Evolutionary conservation across 2,888 invertebrate species (phyloP).

Genomic region (Metacarcinus magister): DNA sequence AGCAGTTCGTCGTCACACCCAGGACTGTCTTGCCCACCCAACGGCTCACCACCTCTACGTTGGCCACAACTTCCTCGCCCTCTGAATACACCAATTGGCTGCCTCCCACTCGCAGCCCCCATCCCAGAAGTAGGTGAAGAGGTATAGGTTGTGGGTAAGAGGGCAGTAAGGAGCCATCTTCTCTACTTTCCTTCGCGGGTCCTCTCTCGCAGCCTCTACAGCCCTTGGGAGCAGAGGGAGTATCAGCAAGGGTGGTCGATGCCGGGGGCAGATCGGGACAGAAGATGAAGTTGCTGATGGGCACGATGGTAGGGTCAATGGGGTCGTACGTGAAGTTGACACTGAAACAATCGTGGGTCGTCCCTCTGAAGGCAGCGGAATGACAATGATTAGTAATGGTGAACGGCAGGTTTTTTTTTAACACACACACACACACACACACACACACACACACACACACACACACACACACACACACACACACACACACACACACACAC

Average conservation of each 20-base stretch:
- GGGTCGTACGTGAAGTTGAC: slow-evolving; percentile 69
- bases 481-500: background rate
- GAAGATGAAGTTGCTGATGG: slow-evolving; percentile 8
- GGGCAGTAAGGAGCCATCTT: background rate
- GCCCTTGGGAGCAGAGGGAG: background rate
- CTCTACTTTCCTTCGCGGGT: background rate
- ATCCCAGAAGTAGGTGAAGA: background rate
- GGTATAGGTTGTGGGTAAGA: background rate
- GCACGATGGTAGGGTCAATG: slow-evolving; percentile 28
- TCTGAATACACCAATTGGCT: background rate
- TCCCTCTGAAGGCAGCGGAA: slow-evolving; percentile 33
- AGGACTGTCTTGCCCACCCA: slow-evolving; percentile 62
- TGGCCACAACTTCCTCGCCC: background rate
- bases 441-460: no score
- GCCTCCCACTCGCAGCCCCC: background rate
- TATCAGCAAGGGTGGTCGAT: background rate
- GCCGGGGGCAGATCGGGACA: slow-evolving; percentile 39
- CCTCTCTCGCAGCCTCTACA: background rate
- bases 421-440: background rate
- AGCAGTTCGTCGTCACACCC: background rate
- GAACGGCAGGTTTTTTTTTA: no score
- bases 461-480: background rate
- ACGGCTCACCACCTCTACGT: slow-evolving; percentile 58
- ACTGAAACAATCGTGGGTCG: background rate
- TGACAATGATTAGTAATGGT: background rate